phyloP scores from a whole-genome alignment of 2,888 invertebrate species.

The Deilephila porcellus region DNA sequence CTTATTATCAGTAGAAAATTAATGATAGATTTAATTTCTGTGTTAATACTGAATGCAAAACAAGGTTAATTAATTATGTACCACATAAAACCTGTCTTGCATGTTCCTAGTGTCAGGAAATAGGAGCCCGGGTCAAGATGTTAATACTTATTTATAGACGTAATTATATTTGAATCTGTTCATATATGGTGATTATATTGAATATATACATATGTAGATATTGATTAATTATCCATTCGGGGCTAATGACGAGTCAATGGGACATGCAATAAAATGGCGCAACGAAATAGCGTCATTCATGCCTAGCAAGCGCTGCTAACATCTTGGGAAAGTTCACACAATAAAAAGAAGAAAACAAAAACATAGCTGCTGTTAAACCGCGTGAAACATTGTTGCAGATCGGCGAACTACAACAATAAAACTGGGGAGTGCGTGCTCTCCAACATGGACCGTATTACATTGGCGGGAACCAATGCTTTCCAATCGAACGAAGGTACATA shows the following conservation, averaged over 20 bases:
- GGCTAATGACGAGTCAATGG: slow-evolving; percentile 35
- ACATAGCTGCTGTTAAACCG: slow-evolving; percentile 62
- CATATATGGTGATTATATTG: slow-evolving; percentile 1
- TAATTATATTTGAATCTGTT: background rate
- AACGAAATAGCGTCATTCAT: slow-evolving; percentile 50
- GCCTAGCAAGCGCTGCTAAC: slow-evolving; percentile 51
- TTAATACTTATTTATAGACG: slow-evolving; percentile 36
- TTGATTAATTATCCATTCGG: background rate
- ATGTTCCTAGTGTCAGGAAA: slow-evolving; percentile 39
- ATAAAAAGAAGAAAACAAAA: slow-evolving; percentile 60
- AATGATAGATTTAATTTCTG: slow-evolving; percentile 31
- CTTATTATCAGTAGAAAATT: background rate
- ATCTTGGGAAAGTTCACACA: slow-evolving; percentile 77
- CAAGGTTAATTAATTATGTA: slow-evolving; percentile 34
- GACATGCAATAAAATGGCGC: slow-evolving; percentile 46
- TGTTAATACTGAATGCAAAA: slow-evolving; percentile 10
- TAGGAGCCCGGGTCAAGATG: slow-evolving; percentile 40
- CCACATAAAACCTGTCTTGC: slow-evolving; percentile 44
- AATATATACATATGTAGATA: background rate
- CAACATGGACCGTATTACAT: slow-evolving; percentile 95
- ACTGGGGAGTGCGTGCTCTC: slow-evolving; percentile 94
- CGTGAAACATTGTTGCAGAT: slow-evolving; percentile 87
- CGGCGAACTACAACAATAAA: slow-evolving; percentile 94
- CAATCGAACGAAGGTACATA: slow-evolving; percentile 86
- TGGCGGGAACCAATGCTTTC: slow-evolving; percentile 92